Evolutionary conservation across 1,140 invertebrate genomes (phyloP).

Genomic region (Euschistus heros): DNA sequence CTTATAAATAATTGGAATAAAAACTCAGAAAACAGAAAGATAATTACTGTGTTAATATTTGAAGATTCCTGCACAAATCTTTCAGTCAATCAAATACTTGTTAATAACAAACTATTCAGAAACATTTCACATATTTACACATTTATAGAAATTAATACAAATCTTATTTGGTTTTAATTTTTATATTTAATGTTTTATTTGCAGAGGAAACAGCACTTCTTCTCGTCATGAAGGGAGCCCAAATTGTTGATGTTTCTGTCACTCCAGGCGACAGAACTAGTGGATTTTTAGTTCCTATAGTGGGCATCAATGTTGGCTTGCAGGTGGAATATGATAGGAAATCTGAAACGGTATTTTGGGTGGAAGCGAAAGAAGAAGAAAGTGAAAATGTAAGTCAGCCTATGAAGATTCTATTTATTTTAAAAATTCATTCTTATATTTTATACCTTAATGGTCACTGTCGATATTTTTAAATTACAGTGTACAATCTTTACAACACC

Average conservation of each 20-base stretch:
- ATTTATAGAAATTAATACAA: too few relatives aligned
- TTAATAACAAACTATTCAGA: too few relatives aligned
- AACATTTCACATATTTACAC: too few relatives aligned
- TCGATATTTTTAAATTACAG: conserved; percentile 40
- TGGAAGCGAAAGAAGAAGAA: conserved; percentile 57
- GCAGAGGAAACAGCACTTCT: conserved; percentile 75
- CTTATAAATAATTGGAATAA: too few relatives aligned
- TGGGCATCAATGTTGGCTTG: conserved; percentile 78
- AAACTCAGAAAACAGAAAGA: too few relatives aligned
- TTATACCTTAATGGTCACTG: neutral
- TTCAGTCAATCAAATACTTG: too few relatives aligned
- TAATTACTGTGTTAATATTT: too few relatives aligned
- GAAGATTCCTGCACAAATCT: too few relatives aligned
- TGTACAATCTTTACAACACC: conserved; percentile 76
- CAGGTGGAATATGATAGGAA: conserved; percentile 86
- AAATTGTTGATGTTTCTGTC: conserved; percentile 73
- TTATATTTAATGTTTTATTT: conserved; percentile 29
- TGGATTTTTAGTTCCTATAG: conserved; percentile 74
- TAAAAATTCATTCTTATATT: neutral
- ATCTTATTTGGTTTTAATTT: neutral
- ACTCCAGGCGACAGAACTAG: conserved; percentile 61
- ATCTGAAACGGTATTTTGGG: conserved; percentile 71
- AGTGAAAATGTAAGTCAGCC: conserved; percentile 45
- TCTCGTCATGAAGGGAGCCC: conserved; percentile 80
- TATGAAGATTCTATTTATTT: neutral